A percentile compares a stretch with the other conserved stretches of the same genome.
Conservation (phyloP, 2,797 vertebrate species). For the Amblyopsis hoosieri region DNA sequence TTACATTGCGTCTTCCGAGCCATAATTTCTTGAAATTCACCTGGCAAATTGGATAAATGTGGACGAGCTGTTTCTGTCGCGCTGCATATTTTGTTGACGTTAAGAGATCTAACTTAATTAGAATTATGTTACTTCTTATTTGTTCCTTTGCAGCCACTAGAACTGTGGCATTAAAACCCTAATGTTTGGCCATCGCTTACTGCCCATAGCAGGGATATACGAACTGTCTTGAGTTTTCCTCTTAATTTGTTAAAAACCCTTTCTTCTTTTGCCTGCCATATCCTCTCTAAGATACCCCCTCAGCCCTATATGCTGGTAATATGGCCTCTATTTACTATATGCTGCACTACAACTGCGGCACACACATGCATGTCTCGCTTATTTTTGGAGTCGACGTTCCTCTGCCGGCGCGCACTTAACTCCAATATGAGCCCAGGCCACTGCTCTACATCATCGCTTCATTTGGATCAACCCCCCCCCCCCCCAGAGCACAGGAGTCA, state of each 20-base stretch:
- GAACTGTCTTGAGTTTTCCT: too few species aligned
- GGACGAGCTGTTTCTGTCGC: slow-evolving; percentile 24
- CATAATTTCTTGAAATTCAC: slow-evolving; percentile 30
- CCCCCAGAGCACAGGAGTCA: slow-evolving; percentile 64
- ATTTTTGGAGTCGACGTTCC: slow-evolving; percentile 42
- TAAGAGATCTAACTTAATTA: slow-evolving; percentile 22
- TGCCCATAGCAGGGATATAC: too few species aligned
- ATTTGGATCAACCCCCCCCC: slow-evolving; percentile 79
- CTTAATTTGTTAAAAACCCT: not conserved
- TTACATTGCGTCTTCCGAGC: slow-evolving; percentile 13
- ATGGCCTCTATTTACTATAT: too few species aligned
- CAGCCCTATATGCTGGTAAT: not conserved
- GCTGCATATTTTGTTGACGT: slow-evolving; percentile 23
- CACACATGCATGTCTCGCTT: slow-evolving; percentile 16
- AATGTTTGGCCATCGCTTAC: too few species aligned
- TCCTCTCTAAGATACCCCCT: not conserved
- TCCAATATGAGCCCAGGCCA: slow-evolving; percentile 63
- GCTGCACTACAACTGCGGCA: not conserved
- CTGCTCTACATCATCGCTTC: slow-evolving; percentile 81
- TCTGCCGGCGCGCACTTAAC: slow-evolving; percentile 43
- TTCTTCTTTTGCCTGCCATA: not conserved
- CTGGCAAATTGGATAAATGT: slow-evolving; percentile 33
- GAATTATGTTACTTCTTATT: slow-evolving; percentile 13
- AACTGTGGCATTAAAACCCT: too few species aligned
- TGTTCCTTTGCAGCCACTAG: slow-evolving; percentile 14